Base-by-base conservation (phyloP, 2,797 vertebrate genomes). In the Typhlichthys subterraneus region DNA sequence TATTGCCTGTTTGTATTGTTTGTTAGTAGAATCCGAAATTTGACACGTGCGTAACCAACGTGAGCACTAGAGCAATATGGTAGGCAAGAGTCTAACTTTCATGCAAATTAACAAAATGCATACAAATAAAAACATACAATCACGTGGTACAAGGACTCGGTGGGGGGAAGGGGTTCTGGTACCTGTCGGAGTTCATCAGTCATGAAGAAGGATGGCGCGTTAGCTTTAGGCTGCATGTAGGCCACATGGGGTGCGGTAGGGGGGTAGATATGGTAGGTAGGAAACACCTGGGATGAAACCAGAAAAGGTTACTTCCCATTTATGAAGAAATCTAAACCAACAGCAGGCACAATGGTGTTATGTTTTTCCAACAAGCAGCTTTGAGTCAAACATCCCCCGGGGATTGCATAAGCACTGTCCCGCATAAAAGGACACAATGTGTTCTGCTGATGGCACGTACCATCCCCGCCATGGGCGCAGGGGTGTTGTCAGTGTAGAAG, bases 191-290 rank as follows among this genome's bases (percentile, higher is more conserved):
- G 97, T 77, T 99, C 98, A 72, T 99, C 98, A 33, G 96, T 94
- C 98, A 99, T 99, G 83, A 99, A 99, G 88, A 99, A 99, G 61
- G 98, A 99, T 79, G 98, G 98, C 80, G 98, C 98, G 45, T 99
- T 99, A 75, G 98, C 98, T 94, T 99, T 99, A 5, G 97, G 98
- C 78, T 99, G 98, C 98, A 99, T 99, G 77, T 99, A 99, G 80
- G 96, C 96, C 92, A 99, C 97, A 47, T 99, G 96, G 80, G 98
- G 97, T 54, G 96, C 95, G 15, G 96, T 96, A 76, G 97, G 96
- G 85, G 98, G 98, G 69, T 99, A 99, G 88, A 99, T 95, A 77
- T 99, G 98, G 85, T 97, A 99, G 69, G 96, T 98, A 82, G 98
- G 98, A 93, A 99, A 99, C 87, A 99, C 97, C 98, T 99, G 86